Evolutionary conservation across 2,113 vertebrate species (phyloP).

Genomic region (Campylomormyrus numenius): DNA sequence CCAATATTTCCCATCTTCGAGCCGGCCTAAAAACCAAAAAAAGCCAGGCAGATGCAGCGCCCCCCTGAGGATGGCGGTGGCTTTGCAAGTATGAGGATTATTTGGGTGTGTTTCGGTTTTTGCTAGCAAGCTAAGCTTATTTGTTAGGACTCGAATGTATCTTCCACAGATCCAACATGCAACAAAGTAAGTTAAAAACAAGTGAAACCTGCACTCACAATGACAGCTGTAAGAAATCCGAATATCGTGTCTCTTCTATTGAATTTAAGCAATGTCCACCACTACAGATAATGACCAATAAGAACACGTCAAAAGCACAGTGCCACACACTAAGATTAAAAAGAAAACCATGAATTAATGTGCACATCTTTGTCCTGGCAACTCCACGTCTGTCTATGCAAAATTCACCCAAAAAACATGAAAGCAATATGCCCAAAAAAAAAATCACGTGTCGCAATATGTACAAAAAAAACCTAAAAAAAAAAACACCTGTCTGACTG

Average conservation of each 20-base stretch:
- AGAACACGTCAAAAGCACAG: conserved; percentile 33
- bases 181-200: conserved; percentile 38
- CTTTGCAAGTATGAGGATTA: conserved; percentile 15
- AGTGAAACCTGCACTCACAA: conserved; percentile 23
- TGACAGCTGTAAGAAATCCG: conserved; percentile 29
- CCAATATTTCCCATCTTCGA: neutral
- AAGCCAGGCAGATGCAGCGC: neutral
- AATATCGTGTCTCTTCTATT: conserved; percentile 54
- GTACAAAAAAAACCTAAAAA: neutral
- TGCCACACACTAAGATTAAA: conserved; percentile 24
- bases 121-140: conserved; percentile 33
- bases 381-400: conserved; percentile 41
- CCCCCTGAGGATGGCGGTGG: neutral
- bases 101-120: conserved; percentile 32
- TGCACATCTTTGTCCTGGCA: conserved; percentile 35
- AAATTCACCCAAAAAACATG: conserved; percentile 24
- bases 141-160: conserved; percentile 46
- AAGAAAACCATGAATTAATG: conserved; percentile 38
- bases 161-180: conserved; percentile 58
- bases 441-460: neutral
- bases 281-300: conserved; percentile 51
- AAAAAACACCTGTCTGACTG: neutral
- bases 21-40: neutral
- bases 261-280: conserved; percentile 64
- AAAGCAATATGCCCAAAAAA: neutral